Conservation (phyloP, 2,797 vertebrate species). For the Chelon auratus region DNA sequence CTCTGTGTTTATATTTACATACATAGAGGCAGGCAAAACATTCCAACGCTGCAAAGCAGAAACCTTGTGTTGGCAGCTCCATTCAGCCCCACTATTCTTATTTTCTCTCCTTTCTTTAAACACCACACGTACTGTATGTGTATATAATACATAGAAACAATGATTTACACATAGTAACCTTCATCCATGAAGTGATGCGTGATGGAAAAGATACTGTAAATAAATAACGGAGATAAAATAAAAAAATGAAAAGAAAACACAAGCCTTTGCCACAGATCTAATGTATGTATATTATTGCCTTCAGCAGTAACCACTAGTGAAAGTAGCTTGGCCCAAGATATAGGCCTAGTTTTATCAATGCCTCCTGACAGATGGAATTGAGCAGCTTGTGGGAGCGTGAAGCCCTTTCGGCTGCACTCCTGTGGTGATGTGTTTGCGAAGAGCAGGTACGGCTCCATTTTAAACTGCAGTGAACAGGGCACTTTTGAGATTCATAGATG, state of each 20-base stretch:
- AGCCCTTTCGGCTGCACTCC: constrained; percentile 75
- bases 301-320: constrained; percentile 43
- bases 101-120: constrained; percentile 19
- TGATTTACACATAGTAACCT: constrained; percentile 50
- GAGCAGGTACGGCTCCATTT: constrained; percentile 76
- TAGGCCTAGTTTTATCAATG: constrained; percentile 61
- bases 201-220: constrained; percentile 35
- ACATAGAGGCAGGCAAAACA: constrained; percentile 60
- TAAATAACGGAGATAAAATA: constrained; percentile 30
- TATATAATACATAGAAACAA: constrained; percentile 37
- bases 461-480: constrained; percentile 47
- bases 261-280: constrained; percentile 38
- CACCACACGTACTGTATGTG: constrained; percentile 16
- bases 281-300: constrained; percentile 36
- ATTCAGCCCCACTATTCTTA: constrained; percentile 8
- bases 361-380: constrained; percentile 80
- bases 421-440: constrained; percentile 70
- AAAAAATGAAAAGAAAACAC: constrained; percentile 36
- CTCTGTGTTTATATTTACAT: constrained; percentile 75
- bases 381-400: constrained; percentile 79
- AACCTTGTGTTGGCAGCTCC: constrained; percentile 37
- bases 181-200: constrained; percentile 49
- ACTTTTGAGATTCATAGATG: constrained; percentile 36
- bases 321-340: constrained; percentile 56
- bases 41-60: constrained; percentile 48